Evolutionary conservation across 1,140 invertebrate species (phyloP).

Genomic region (Aphelinus certus): DNA sequence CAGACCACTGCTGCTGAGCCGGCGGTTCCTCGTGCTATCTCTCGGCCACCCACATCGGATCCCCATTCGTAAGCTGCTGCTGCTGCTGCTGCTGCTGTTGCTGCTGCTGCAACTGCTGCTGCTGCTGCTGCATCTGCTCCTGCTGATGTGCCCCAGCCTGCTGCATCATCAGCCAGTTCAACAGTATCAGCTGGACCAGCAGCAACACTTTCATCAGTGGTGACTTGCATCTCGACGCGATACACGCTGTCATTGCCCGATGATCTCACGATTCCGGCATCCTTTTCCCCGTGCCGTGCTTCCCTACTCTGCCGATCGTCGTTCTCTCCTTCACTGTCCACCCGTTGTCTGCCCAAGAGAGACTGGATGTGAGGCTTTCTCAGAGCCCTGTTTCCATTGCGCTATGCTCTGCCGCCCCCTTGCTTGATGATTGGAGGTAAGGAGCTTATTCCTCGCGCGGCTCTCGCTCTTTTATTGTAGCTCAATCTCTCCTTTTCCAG

Average conservation of each 20-base stretch:
- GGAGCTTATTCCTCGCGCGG: not conserved
- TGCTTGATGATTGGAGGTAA: not conserved
- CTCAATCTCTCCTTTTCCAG: not conserved
- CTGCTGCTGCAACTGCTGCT: conserved; percentile 4
- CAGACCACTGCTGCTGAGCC: conserved; percentile 39
- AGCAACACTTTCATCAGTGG: conserved; percentile 45
- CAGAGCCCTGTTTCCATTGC: too few species aligned
- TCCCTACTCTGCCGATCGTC: not conserved
- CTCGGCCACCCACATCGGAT: not conserved
- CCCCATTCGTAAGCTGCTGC: conserved; percentile 17
- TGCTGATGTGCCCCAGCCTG: conserved; percentile 31
- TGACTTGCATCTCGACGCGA: conserved; percentile 64
- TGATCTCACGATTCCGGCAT: conserved; percentile 47
- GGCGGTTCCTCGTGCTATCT: not conserved
- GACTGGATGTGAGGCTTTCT: too few species aligned
- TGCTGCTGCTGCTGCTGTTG: conserved; percentile 51
- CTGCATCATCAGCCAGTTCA: conserved; percentile 51
- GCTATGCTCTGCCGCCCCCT: not conserved
- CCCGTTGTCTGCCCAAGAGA: too few species aligned
- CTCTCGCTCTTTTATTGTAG: not conserved
- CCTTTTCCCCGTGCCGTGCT: not conserved
- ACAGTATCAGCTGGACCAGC: conserved; percentile 54
- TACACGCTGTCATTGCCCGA: conserved; percentile 59
- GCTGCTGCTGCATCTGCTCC: not conserved
- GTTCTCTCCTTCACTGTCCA: not conserved